These are phyloP conservation scores for Pseudorhombus dupliciocellatus DNA, from an alignment of 2,113 vertebrate genomes.

Conservation along the genomic window DNA sequence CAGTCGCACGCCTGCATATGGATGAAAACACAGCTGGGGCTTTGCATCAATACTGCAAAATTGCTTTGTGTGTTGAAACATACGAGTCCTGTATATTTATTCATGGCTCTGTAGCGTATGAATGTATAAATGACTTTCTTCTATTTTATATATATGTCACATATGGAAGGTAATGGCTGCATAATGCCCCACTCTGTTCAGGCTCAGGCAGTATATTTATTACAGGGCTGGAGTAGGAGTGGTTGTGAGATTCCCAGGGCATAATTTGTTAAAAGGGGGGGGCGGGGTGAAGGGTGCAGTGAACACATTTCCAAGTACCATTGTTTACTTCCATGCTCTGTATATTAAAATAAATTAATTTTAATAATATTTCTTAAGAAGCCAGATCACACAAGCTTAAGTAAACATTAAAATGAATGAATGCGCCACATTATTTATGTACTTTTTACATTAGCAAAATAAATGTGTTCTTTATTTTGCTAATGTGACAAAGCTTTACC, in stretches of 20 bases:
- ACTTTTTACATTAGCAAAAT: too few species aligned
- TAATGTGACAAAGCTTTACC: not conserved
- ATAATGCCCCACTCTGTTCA: slow-evolving; percentile 26
- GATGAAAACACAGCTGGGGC: slow-evolving; percentile 48
- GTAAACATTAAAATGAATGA: too few species aligned
- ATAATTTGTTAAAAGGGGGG: not conserved
- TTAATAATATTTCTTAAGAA: too few species aligned
- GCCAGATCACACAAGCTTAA: too few species aligned
- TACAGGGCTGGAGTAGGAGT: not conserved
- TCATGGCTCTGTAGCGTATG: not conserved
- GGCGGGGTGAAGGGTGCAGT: not conserved
- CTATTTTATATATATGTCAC: slow-evolving; percentile 18
- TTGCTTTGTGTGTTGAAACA: slow-evolving; percentile 42
- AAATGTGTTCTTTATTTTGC: too few species aligned
- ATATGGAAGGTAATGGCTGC: slow-evolving; percentile 16
- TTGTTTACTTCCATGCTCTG: too few species aligned
- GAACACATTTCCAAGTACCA: not conserved
- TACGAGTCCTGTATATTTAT: slow-evolving; percentile 13
- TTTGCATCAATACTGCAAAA: slow-evolving; percentile 38
- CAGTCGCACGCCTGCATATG: slow-evolving; percentile 25
- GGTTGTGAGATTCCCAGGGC: not conserved
- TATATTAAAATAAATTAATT: too few species aligned
- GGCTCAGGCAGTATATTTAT: slow-evolving; percentile 6
- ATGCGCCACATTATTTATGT: too few species aligned
- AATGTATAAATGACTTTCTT: slow-evolving; percentile 24